Percentiles rank a stretch among this genome's conserved stretches.
Evolutionary conservation across 2,888 invertebrate genomes (phyloP).

Genomic region (Himalopsyche japonica): DNA sequence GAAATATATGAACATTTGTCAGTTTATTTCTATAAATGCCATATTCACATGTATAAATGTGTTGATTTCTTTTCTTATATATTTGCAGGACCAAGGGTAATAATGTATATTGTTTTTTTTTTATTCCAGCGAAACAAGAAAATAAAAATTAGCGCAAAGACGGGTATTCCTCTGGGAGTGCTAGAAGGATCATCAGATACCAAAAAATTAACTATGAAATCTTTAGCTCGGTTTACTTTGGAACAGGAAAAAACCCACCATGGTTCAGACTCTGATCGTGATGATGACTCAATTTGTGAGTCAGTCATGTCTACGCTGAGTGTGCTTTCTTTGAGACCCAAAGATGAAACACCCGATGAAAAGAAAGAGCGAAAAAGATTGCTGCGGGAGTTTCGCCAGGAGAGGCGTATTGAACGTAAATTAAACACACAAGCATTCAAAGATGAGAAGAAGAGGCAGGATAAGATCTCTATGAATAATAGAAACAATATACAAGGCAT

Average conservation of each 20-base stretch:
- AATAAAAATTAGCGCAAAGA: constrained; percentile 72
- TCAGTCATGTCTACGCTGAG: constrained; percentile 71
- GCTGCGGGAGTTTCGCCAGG: constrained; percentile 76
- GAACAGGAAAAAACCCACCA: constrained; percentile 47
- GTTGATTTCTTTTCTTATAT: too few species aligned
- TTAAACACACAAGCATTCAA: constrained; percentile 81
- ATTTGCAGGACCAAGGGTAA: too few species aligned
- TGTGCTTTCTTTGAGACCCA: constrained; percentile 69
- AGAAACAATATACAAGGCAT: constrained; percentile 74
- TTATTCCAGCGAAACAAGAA: constrained; percentile 57
- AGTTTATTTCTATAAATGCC: too few species aligned
- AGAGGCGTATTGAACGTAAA: constrained; percentile 80
- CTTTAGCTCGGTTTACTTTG: constrained; percentile 67
- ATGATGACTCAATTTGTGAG: constrained; percentile 62
- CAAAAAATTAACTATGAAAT: constrained; percentile 69
- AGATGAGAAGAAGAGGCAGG: constrained; percentile 80
- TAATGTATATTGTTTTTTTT: background rate
- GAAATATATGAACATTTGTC: too few species aligned
- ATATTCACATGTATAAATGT: too few species aligned
- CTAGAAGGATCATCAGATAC: constrained; percentile 58
- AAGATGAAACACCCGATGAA: constrained; percentile 78
- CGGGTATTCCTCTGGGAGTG: constrained; percentile 73
- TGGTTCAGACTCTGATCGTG: constrained; percentile 47
- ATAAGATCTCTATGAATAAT: constrained; percentile 77
- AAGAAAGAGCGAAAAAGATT: constrained; percentile 75